phyloP scores from a whole-genome alignment of 2,797 vertebrate genomes.

The Coregonus suidteri region DNA sequence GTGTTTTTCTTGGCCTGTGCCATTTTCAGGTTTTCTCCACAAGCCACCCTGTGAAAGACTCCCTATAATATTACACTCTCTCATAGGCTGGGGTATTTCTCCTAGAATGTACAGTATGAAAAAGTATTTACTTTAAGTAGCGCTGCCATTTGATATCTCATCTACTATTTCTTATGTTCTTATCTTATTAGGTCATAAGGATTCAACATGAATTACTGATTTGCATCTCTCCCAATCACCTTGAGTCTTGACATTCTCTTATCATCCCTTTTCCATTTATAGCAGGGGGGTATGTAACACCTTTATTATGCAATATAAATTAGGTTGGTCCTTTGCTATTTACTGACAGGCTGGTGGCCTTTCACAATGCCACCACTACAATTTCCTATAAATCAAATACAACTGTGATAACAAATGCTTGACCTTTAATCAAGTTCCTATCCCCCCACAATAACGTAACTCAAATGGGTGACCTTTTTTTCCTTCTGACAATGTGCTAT shows the following conservation, averaged over 20 bases:
- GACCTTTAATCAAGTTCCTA: conserved; percentile 16
- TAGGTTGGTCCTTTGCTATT: conserved; percentile 17
- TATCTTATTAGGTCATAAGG: too few relatives aligned
- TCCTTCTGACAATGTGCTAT: not conserved
- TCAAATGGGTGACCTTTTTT: not conserved
- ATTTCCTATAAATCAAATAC: conserved; percentile 11
- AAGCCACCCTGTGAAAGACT: not conserved
- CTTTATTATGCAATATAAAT: not conserved
- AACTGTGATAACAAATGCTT: not conserved
- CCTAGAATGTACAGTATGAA: not conserved
- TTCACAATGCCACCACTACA: conserved; percentile 17
- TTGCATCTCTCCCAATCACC: too few relatives aligned
- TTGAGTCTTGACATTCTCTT: too few relatives aligned
- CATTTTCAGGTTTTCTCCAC: not conserved
- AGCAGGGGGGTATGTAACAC: too few relatives aligned
- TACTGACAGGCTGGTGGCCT: conserved; percentile 19
- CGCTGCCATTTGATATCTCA: too few relatives aligned
- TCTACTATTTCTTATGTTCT: too few relatives aligned
- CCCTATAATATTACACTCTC: not conserved
- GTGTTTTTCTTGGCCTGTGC: conserved; percentile 5
- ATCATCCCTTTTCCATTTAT: too few relatives aligned
- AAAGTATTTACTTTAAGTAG: not conserved
- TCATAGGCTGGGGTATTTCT: not conserved
- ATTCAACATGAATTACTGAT: too few relatives aligned
- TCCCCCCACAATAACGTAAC: not conserved